These are phyloP conservation scores for Harpagus bidentatus DNA, from an alignment of 2,113 vertebrate species.

Conservation along the genomic window DNA sequence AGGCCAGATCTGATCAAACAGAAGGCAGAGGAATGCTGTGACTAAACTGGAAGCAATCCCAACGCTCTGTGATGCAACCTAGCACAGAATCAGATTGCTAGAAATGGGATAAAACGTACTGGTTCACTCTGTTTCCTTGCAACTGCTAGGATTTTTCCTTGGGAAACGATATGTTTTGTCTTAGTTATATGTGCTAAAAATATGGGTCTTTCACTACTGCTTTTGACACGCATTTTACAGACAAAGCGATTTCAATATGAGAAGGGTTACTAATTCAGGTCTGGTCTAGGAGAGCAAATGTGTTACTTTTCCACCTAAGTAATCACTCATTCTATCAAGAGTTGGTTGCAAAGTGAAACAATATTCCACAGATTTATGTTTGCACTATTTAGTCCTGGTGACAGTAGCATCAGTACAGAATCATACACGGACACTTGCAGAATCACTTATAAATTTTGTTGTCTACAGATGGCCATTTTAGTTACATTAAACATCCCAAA, in stretches of 20 bases:
- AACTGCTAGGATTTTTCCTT: neutral
- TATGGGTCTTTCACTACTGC: neutral
- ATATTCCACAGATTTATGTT: neutral
- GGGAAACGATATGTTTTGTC: neutral
- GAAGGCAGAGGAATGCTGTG: neutral
- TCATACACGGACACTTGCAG: neutral
- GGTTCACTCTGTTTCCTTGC: neutral
- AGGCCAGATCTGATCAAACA: slow-evolving; percentile 24
- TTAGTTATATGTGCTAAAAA: neutral
- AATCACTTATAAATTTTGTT: neutral
- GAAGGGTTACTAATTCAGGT: neutral
- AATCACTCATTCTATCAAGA: neutral
- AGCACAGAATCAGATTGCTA: neutral
- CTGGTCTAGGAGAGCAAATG: neutral
- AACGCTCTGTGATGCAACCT: neutral
- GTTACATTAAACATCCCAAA: neutral
- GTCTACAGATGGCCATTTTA: neutral
- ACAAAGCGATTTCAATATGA: neutral
- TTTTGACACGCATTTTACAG: neutral
- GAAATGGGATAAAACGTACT: neutral
- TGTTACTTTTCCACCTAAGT: neutral
- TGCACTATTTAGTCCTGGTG: neutral
- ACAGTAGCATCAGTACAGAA: neutral
- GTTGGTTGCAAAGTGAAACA: neutral
- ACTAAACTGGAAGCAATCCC: neutral